Evolutionary conservation across 2,113 vertebrate genomes (phyloP).

Genomic region (Mus spicilegus): DNA sequence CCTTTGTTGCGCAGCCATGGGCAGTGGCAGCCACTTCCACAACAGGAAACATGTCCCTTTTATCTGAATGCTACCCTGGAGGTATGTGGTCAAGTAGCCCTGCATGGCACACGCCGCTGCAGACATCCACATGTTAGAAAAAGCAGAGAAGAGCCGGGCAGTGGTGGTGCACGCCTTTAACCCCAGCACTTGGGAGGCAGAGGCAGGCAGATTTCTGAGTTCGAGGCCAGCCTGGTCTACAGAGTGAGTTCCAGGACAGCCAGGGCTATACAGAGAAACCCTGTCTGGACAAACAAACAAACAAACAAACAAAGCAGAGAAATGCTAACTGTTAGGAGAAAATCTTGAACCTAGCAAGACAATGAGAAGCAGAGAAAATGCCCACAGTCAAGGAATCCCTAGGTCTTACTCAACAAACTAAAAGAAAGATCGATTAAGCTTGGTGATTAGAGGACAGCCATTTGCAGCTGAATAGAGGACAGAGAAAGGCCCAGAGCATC

Average conservation of each 20-base stretch:
- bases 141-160: neutral
- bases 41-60: fast-evolving
- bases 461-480: neutral
- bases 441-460: neutral
- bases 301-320: neutral
- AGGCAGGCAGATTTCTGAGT: too few species aligned
- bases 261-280: too few species aligned
- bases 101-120: fast-evolving
- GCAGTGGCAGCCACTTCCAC: fast-evolving
- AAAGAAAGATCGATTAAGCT: neutral
- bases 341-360: conserved; percentile 2
- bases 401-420: conserved; percentile 1
- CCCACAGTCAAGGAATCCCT: neutral
- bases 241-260: too few species aligned
- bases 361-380: neutral
- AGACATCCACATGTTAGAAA: neutral
- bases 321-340: neutral
- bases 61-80: neutral
- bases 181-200: too few species aligned
- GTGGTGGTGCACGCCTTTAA: too few species aligned
- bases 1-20: neutral
- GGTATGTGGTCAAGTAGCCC: neutral
- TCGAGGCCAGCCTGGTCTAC: too few species aligned
- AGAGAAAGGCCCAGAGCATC: neutral
- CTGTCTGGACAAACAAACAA: too few species aligned